Base-by-base conservation (phyloP, 2,113 vertebrate species). In the Gymnobelideus leadbeateri region DNA sequence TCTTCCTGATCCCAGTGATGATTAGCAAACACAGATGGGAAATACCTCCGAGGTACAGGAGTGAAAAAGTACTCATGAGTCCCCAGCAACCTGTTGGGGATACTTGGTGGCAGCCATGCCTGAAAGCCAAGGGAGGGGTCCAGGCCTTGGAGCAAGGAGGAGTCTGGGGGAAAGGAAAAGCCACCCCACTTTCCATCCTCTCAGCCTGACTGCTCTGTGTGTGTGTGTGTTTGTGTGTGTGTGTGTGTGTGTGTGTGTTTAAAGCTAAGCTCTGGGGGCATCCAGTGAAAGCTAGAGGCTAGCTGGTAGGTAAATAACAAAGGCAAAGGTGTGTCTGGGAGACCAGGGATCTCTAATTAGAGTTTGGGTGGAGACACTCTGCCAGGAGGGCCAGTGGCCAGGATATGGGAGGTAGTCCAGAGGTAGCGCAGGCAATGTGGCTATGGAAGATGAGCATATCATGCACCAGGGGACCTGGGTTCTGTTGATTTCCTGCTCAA, bases 351-450 rank as follows among this genome's bases (percentile, higher is more conserved):
- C 53, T 54, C 25, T n/a, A n/a, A 24, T 8, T 14, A 37, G 52
- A 84, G 68, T 43, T 43, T 21, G 37, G 37, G 12, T 77, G 37
- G 37, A 77, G 68, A n/a, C 37, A n/a, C 16, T n/a, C 16, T n/a
- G n/a, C 19, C 25, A 8, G 12, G 91, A 91, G 11, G 55, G 31
- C 25, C 19, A 25, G 49, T 0, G 6, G 12, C 31, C 26, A 14
- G 47, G 19, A 3, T 2, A 2, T 1, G 0, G 91, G 25, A 47
- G 68, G 50, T 50, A 31, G 49, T 14, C 0, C 0, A 12, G 43
- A 49, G 51, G 51, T 43, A 21, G 37, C 16, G 43, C 6, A 43
- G 68, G 12, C 12, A 77, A n/a, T 77, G 61, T 77, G 14, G 19
- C 68, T 43, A 5, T 84, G 19, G 68, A 43, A 43, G 16, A 43